Percentiles rank a stretch among this genome's conserved stretches.
phyloP scores from a whole-genome alignment of 2,888 invertebrate genomes.

The Tubiluchus corallicola region DNA sequence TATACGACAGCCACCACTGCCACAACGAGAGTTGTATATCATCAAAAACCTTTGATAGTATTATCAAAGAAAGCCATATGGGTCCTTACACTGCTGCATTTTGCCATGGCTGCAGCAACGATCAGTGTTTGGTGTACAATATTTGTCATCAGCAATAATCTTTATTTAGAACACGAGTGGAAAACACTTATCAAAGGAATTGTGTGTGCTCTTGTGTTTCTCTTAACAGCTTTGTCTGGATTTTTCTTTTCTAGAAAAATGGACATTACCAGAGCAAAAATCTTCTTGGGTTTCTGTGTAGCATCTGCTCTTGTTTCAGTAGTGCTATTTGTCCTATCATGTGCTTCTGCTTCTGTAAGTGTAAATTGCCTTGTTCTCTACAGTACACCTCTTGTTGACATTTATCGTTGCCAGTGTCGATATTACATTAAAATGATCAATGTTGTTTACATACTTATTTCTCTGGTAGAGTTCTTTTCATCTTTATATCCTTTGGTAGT shows the following conservation, averaged over 20 bases:
- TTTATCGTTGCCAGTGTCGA: background rate
- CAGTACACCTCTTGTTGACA: background rate
- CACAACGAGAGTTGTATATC: background rate
- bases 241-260: background rate
- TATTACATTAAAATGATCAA: conserved; percentile 1
- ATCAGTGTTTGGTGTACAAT: background rate
- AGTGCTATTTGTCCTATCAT: background rate
- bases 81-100: background rate
- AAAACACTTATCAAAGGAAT: background rate
- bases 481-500: background rate
- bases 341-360: background rate
- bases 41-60: background rate
- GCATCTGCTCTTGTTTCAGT: background rate
- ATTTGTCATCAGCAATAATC: conserved; percentile 1
- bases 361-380: background rate
- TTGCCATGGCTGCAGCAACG: background rate
- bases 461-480: background rate
- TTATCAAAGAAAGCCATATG: background rate
- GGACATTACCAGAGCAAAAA: background rate
- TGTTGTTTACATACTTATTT: background rate
- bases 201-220: background rate
- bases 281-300: background rate
- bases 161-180: too few relatives aligned
- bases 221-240: background rate
- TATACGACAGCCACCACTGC: background rate